Evolutionary conservation across 1,140 invertebrate species (phyloP).

Genomic region (Aphidius ervi): DNA sequence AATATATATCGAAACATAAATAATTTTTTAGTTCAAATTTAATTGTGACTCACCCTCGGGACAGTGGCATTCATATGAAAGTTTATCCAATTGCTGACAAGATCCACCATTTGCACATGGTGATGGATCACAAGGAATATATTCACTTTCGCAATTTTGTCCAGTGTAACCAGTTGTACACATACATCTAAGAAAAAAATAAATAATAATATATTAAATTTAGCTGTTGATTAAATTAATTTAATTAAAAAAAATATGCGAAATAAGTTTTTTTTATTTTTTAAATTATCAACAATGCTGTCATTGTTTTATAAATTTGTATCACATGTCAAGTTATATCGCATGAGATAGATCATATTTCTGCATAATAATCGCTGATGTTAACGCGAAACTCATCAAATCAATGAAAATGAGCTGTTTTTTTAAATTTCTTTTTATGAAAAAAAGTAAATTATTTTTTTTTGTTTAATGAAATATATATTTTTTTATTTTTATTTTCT

Average conservation of each 20-base stretch:
- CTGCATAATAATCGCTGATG: constrained; percentile 23
- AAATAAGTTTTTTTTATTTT: neutral
- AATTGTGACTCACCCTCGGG: constrained; percentile 69
- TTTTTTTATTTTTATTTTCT: constrained; percentile 9
- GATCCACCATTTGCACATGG: constrained; percentile 85
- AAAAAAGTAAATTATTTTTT: neutral
- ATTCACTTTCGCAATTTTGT: constrained; percentile 83
- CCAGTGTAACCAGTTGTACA: constrained; percentile 86
- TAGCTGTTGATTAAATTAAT: neutral
- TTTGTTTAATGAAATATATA: neutral
- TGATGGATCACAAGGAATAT: constrained; percentile 85
- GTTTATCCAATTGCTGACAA: constrained; percentile 69
- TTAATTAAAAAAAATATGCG: neutral
- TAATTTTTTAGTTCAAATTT: neutral
- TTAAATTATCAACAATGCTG: constrained; percentile 10
- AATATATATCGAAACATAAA: neutral
- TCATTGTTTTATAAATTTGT: constrained; percentile 23
- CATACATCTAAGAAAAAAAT: constrained; percentile 69
- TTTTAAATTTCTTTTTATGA: too few species aligned
- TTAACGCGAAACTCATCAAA: constrained; percentile 17
- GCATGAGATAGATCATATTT: constrained; percentile 30
- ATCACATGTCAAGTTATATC: constrained; percentile 27
- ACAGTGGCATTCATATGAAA: constrained; percentile 82
- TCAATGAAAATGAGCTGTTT: constrained; percentile 1
- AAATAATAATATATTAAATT: neutral